Evolutionary conservation across 2,888 invertebrate species (phyloP).

Genomic region (Ichneumoninae sp.): DNA sequence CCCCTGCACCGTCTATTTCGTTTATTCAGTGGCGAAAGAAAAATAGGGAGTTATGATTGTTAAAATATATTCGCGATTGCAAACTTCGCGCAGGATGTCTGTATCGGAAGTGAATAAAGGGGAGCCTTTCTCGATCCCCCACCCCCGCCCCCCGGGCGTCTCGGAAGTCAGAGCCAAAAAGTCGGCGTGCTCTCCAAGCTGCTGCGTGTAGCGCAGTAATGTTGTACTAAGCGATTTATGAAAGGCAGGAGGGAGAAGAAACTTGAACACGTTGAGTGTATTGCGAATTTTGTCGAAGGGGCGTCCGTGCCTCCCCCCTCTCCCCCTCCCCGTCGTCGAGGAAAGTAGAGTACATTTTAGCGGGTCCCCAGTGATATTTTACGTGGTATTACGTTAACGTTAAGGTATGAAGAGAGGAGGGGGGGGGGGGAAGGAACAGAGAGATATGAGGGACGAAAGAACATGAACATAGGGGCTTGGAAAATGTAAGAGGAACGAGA

Average conservation of each 20-base stretch:
- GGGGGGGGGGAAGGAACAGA: not conserved
- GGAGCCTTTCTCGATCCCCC: not conserved
- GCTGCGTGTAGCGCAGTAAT: conserved; percentile 1
- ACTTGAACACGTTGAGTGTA: conserved; percentile 49
- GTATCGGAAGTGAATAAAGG: conserved; percentile 13
- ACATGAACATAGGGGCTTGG: conserved; percentile 46
- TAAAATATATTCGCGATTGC: conserved; percentile 1
- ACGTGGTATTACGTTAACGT: conserved; percentile 70
- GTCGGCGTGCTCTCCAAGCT: not conserved
- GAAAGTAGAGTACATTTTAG: conserved; percentile 53
- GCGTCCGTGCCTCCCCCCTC: conserved; percentile 7
- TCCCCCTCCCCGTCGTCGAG: not conserved
- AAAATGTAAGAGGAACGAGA: conserved; percentile 56
- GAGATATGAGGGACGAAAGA: not conserved
- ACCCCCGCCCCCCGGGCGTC: not conserved
- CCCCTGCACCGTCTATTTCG: not conserved
- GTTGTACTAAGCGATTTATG: conserved; percentile 52
- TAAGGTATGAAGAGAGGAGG: conserved; percentile 46
- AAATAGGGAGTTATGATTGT: conserved; percentile 11
- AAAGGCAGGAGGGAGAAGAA: conserved; percentile 22
- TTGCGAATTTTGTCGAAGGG: conserved; percentile 64
- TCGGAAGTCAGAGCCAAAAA: conserved; percentile 2
- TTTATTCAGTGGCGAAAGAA: conserved; percentile 14
- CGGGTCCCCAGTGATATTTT: conserved; percentile 64
- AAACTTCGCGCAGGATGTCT: conserved; percentile 7